Conservation (phyloP, 2,113 vertebrate genomes). For the Cariama cristata region DNA sequence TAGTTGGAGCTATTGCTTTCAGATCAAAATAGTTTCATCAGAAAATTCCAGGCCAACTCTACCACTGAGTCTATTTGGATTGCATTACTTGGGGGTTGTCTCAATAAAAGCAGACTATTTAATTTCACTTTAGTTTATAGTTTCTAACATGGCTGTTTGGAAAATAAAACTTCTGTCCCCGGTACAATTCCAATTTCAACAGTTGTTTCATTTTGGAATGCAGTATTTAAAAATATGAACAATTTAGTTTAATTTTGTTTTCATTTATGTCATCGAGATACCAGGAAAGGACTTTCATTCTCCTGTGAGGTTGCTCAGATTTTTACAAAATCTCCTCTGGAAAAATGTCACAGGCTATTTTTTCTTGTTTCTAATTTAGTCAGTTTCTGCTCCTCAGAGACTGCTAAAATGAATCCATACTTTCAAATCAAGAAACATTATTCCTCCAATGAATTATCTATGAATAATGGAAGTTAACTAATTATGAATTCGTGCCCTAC, state of each 20-base stretch:
- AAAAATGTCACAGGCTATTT: background rate
- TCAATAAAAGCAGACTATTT: conserved; percentile 11
- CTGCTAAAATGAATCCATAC: background rate
- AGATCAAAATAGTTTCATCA: conserved; percentile 31
- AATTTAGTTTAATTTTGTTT: background rate
- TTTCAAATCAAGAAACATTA: background rate
- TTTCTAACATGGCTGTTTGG: background rate
- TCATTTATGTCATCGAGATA: background rate
- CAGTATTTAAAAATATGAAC: background rate
- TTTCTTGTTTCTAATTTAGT: background rate
- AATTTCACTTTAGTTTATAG: conserved; percentile 19
- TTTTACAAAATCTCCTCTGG: background rate
- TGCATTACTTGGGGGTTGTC: background rate
- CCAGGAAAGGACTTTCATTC: background rate
- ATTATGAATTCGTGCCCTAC: background rate
- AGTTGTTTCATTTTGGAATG: background rate
- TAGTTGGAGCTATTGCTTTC: conserved; percentile 14
- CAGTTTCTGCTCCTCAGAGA: background rate
- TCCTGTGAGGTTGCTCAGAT: background rate
- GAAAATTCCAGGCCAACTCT: conserved; percentile 13
- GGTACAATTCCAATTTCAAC: background rate
- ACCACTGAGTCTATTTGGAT: background rate
- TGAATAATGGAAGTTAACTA: background rate
- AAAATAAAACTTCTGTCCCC: background rate
- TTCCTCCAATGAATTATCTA: background rate